Percentiles rank a stretch among this genome's conserved stretches.
phyloP scores from a whole-genome alignment of 2,888 invertebrate genomes.

The Tholera decimalis region DNA sequence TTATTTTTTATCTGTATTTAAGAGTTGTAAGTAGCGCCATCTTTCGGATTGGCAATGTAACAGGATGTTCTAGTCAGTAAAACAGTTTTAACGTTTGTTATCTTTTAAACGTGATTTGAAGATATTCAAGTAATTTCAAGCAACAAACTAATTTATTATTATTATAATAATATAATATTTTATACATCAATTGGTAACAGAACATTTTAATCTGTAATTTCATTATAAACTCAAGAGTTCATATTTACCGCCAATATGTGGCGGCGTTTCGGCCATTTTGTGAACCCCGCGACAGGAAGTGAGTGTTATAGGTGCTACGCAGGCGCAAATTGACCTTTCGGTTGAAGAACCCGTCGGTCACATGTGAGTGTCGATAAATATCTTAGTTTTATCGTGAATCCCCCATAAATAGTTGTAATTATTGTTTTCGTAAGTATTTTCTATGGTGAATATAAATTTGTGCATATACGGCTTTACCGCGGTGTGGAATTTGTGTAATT shows the following conservation, averaged over 20 bases:
- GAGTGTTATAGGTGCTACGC: conserved; percentile 92
- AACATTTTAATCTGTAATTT: neutral
- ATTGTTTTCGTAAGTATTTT: conserved; percentile 90
- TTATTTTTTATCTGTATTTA: conserved; percentile 45
- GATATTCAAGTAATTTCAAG: neutral
- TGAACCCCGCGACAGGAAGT: conserved; percentile 91
- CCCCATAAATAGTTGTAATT: conserved; percentile 83
- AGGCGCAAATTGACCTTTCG: conserved; percentile 95
- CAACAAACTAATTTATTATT: neutral
- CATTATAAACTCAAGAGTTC: conserved; percentile 45
- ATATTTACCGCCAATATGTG: conserved; percentile 81
- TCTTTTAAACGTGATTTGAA: conserved; percentile 14
- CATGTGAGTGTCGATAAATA: conserved; percentile 96
- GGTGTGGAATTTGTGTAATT: conserved; percentile 87
- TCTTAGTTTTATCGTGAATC: conserved; percentile 89
- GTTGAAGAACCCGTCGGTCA: conserved; percentile 97
- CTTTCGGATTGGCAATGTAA: conserved; percentile 26
- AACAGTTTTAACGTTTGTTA: conserved; percentile 42
- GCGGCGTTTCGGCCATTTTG: conserved; percentile 85
- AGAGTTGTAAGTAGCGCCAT: conserved; percentile 43
- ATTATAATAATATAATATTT: neutral
- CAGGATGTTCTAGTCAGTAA: conserved; percentile 18
- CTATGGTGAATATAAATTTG: conserved; percentile 85
- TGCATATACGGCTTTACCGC: conserved; percentile 78
- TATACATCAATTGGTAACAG: accelerated